Evolutionary conservation across 2,113 vertebrate genomes (phyloP).

Genomic region (Phaethornis superciliosus): DNA sequence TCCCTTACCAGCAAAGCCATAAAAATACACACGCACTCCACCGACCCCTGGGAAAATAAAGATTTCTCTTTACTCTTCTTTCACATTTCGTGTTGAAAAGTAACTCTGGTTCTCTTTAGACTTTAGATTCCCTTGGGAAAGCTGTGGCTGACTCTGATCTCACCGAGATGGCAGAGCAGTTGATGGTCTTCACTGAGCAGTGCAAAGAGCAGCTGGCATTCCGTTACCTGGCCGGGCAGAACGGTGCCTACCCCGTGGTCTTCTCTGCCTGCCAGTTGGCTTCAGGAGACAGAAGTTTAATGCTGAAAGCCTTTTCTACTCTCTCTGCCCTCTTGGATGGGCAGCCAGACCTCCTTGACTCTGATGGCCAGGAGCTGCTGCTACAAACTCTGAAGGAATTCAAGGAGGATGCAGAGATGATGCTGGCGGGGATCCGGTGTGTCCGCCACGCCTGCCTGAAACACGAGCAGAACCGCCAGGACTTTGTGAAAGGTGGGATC

Average conservation of each 20-base stretch:
- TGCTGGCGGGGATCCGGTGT: slow-evolving; percentile 66
- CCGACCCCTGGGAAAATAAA: background rate
- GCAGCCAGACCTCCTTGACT: slow-evolving; percentile 91
- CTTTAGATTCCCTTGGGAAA: slow-evolving; percentile 78
- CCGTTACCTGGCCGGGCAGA: slow-evolving; percentile 87
- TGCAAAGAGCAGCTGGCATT: slow-evolving; percentile 83
- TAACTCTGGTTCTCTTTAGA: slow-evolving; percentile 62
- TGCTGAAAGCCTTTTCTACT: slow-evolving; percentile 74
- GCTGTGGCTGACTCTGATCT: slow-evolving; percentile 29
- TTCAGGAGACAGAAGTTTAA: background rate
- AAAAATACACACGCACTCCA: fast-evolving
- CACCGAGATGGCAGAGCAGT: slow-evolving; percentile 9
- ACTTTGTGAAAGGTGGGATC: slow-evolving; percentile 81
- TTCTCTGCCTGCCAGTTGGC: slow-evolving; percentile 81
- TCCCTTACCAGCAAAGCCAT: background rate
- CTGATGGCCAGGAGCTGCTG: slow-evolving; percentile 79
- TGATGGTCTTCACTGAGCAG: slow-evolving; percentile 79
- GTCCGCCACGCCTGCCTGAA: slow-evolving; percentile 86
- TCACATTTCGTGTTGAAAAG: fast-evolving
- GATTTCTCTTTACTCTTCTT: background rate
- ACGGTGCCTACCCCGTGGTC: slow-evolving; percentile 87
- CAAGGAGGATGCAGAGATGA: slow-evolving; percentile 36
- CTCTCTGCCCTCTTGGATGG: slow-evolving; percentile 84
- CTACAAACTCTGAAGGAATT: slow-evolving; percentile 67
- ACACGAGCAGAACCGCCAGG: slow-evolving; percentile 92